Evolutionary conservation across 2,888 invertebrate genomes (phyloP).

Genomic region (Leucophenga maculata): DNA sequence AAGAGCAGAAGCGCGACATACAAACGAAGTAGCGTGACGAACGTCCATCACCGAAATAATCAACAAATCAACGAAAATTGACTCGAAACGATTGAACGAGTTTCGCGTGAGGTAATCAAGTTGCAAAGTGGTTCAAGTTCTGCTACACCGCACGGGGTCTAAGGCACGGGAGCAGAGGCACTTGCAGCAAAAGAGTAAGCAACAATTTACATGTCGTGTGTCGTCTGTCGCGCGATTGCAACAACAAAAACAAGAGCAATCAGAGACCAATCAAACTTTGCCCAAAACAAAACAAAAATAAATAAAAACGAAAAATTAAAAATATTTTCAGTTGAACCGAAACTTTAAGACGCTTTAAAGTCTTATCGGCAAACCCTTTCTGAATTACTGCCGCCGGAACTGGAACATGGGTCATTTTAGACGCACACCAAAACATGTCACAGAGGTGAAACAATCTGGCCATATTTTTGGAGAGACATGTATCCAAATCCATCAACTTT

Average conservation of each 20-base stretch:
- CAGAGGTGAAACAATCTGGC: no score
- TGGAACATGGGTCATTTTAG: no score
- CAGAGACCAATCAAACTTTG: no score
- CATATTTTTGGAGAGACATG: no score
- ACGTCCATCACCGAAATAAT: conserved; percentile 12
- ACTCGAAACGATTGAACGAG: conserved; percentile 54
- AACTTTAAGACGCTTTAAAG: no score
- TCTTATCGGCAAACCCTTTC: no score
- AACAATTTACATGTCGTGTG: conserved; percentile 68
- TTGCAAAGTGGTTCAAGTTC: not conserved
- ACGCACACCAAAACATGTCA: no score
- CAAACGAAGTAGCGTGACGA: not conserved
- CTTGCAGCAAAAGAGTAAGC: conserved; percentile 18
- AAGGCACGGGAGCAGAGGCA: no score
- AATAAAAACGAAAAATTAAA: conserved; percentile 33
- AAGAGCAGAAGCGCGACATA: conserved; percentile 12
- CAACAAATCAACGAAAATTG: conserved; percentile 33
- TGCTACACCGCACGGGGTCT: no score
- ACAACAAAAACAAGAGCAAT: conserved; percentile 35
- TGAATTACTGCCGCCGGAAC: no score
- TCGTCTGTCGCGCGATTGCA: conserved; percentile 31
- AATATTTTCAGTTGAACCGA: no score
- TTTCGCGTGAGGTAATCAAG: conserved; percentile 39
- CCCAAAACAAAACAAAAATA: not conserved
- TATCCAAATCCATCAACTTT: no score